Conservation (phyloP, 2,113 vertebrate genomes). For the Rattus norvegicus region DNA sequence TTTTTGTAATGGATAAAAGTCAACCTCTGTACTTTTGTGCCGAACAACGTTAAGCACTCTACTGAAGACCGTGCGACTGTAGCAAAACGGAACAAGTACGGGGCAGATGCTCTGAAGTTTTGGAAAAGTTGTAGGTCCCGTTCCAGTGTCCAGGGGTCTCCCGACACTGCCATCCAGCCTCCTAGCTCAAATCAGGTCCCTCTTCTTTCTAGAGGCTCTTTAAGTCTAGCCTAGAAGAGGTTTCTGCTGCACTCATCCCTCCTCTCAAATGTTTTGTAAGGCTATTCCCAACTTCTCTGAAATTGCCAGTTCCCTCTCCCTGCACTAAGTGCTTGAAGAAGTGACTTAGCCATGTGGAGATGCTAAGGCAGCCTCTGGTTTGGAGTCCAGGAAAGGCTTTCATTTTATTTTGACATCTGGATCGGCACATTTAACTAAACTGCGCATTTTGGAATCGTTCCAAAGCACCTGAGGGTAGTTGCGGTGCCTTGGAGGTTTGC, state of each 20-base stretch:
- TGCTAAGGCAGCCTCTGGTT: conserved; percentile 70
- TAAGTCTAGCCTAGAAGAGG: background rate
- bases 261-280: background rate
- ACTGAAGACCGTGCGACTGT: background rate
- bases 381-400: conserved; percentile 76
- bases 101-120: background rate
- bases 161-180: background rate
- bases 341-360: conserved; percentile 16
- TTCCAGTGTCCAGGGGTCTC: background rate
- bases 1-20: background rate
- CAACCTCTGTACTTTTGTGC: conserved; percentile 13
- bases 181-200: background rate
- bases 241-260: background rate
- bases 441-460: conserved; percentile 84
- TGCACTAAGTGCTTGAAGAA: conserved; percentile 27
- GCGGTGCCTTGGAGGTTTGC: conserved; percentile 81
- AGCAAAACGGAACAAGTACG: conserved; percentile 7
- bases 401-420: conserved; percentile 84
- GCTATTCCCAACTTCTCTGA: conserved; percentile 33
- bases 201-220: background rate
- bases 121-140: background rate
- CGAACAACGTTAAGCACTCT: background rate
- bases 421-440: conserved; percentile 84
- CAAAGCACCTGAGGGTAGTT: conserved; percentile 85
- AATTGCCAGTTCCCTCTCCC: background rate